Percentiles rank a stretch among this genome's conserved stretches.
Evolutionary conservation across 2,888 invertebrate species (phyloP).

Genomic region (Campoletis raptor): DNA sequence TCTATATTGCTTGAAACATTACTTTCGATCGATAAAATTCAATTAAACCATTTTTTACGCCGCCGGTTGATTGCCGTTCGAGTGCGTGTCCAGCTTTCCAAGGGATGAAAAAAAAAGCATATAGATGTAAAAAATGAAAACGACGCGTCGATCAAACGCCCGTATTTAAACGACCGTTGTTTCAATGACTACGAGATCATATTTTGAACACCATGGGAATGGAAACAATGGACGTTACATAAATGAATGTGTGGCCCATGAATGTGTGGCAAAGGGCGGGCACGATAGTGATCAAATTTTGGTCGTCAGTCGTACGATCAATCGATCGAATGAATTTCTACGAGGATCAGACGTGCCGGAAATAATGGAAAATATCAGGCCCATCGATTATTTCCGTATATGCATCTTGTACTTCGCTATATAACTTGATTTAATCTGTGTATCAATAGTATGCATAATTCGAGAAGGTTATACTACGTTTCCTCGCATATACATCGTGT

Average conservation of each 20-base stretch:
- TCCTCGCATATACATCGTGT: background rate
- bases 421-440: background rate
- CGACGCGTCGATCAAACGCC: background rate
- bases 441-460: slow-evolving; percentile 22
- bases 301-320: slow-evolving; percentile 17
- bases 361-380: background rate
- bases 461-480: background rate
- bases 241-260: background rate
- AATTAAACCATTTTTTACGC: slow-evolving; percentile 67
- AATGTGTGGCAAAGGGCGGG: background rate
- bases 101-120: background rate
- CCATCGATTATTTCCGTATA: slow-evolving; percentile 6
- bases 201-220: slow-evolving; percentile 10
- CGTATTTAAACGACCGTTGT: background rate
- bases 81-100: slow-evolving; percentile 19
- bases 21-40: slow-evolving; percentile 73
- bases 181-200: slow-evolving; percentile 7
- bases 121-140: background rate
- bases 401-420: background rate
- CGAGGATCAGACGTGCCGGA: slow-evolving; percentile 26
- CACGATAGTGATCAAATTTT: slow-evolving; percentile 14
- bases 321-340: slow-evolving; percentile 38
- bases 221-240: background rate
- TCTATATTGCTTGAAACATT: slow-evolving; percentile 52
- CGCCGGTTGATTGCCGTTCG: slow-evolving; percentile 9